A percentile compares a stretch with the other conserved stretches of the same genome.
These are phyloP conservation scores for Vanessa tameamea DNA, from an alignment of 1,140 invertebrate genomes.

Conservation along the genomic window DNA sequence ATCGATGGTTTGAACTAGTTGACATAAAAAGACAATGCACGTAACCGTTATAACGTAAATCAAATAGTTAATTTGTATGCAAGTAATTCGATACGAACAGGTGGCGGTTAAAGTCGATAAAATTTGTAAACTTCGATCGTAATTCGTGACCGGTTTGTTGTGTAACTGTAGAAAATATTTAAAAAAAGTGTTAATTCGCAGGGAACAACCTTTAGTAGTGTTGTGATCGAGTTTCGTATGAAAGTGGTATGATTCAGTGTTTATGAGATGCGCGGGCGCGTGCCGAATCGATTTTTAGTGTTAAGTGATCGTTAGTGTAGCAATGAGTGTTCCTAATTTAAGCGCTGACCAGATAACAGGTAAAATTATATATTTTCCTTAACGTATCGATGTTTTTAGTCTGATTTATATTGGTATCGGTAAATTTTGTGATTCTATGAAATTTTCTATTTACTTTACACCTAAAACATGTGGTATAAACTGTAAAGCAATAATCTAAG, in stretches of 20 bases:
- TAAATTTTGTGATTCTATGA: too few species aligned
- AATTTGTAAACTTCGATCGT: constrained; percentile 34
- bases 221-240: constrained; percentile 56
- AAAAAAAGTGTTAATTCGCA: constrained; percentile 59
- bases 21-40: constrained; percentile 12
- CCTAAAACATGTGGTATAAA: too few species aligned
- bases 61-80: constrained; percentile 41
- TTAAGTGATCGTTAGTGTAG: constrained; percentile 55
- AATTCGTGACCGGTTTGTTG: constrained; percentile 45
- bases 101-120: constrained; percentile 24
- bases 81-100: constrained; percentile 40
- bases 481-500: too few species aligned
- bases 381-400: neutral
- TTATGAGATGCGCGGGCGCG: constrained; percentile 52
- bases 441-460: too few species aligned
- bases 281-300: constrained; percentile 53
- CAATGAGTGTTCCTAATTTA: constrained; percentile 76
- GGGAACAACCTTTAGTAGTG: constrained; percentile 33
- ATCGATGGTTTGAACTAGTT: constrained; percentile 15
- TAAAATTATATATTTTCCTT: constrained; percentile 34
- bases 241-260: constrained; percentile 68
- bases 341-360: constrained; percentile 72
- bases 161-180: constrained; percentile 47
- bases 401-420: too few species aligned
- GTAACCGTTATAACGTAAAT: constrained; percentile 38